Base-by-base conservation (phyloP, 2,888 invertebrate species). In the Drosophila mayaguana region DNA sequence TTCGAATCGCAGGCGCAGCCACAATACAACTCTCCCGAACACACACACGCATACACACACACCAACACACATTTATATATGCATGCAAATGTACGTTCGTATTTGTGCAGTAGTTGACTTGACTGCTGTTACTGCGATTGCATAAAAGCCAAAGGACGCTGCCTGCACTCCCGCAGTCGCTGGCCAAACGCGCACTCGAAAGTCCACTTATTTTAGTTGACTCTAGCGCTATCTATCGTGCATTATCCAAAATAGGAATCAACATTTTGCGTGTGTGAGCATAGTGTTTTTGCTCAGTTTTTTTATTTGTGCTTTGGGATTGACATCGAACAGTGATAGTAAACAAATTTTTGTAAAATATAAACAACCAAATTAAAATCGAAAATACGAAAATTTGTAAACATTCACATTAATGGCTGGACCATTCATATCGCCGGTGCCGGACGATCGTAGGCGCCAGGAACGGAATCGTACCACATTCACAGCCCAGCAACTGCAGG, bases 381-480 rank as follows among this genome's bases (percentile, higher is more conserved):
- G 20, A 11, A 40, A 54, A 25, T 12, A 7, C 5, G n/a, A n/a
- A 1, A 40, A 25, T 18, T 18, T 40, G 7, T 2, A 16, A 51
- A 8, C 46, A 18, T 20, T 46, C 36, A 9, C 38, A 42, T 18
- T 16, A 38, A 97, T 97, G 97, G 97, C 97, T 60, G 97, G 97
- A 64, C 97, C 97, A 66, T 97, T 97, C 91, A 93, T 97, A 67
- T 97, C 97, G 54, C 97, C 97, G 0, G 92, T 97, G 50, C 97
- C 97, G 38, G 96, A 97, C 32, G 97, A 97, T 93, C 94, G 97
- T 80, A 95, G 97, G 72, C 94, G 97, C 81, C 96, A 98, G 94
- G 94, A 98, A 70, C 94, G 98, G 72, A 98, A 98, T 93, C 94
- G 98, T 38, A 98, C 98, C 11, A 98, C 98, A 0, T 98, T 98